Evolutionary conservation across 2,797 vertebrate genomes (phyloP).

Genomic region (Cetoscarus ocellatus): DNA sequence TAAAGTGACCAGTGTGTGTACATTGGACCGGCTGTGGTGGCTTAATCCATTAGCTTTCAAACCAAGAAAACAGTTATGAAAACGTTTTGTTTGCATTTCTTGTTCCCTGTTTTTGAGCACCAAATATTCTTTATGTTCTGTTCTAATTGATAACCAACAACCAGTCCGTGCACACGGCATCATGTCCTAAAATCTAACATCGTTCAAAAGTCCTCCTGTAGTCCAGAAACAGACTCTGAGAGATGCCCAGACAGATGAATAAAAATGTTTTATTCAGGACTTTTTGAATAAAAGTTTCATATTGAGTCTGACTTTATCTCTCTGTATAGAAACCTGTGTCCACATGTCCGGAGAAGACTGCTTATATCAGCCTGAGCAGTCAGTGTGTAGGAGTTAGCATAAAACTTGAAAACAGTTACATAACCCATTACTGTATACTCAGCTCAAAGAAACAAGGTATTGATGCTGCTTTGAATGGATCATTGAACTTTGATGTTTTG

Average conservation of each 20-base stretch:
- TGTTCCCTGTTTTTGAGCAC: too few species aligned
- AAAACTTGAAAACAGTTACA: slow-evolving; percentile 7
- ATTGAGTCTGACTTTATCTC: not conserved
- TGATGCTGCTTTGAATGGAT: not conserved
- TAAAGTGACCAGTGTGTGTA: too few species aligned
- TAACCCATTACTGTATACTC: slow-evolving; percentile 2
- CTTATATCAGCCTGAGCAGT: slow-evolving; percentile 15
- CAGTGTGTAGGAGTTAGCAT: slow-evolving; percentile 7
- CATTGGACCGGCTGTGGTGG: too few species aligned
- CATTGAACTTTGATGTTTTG: slow-evolving; percentile 1
- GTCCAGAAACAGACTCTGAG: not conserved
- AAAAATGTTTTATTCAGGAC: not conserved
- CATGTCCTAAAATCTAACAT: not conserved
- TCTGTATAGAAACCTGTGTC: slow-evolving; percentile 6
- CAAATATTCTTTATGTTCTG: too few species aligned
- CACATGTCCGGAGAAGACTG: slow-evolving; percentile 15
- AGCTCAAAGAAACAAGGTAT: not conserved
- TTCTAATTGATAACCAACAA: too few species aligned
- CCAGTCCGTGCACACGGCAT: too few species aligned
- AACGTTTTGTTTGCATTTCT: too few species aligned
- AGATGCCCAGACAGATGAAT: not conserved
- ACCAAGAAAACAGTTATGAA: too few species aligned
- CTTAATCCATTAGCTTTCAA: too few species aligned
- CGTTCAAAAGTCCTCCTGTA: not conserved
- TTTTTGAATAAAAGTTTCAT: not conserved